Evolutionary conservation across 2,113 vertebrate species (phyloP).

Genomic region (Scomber japonicus): DNA sequence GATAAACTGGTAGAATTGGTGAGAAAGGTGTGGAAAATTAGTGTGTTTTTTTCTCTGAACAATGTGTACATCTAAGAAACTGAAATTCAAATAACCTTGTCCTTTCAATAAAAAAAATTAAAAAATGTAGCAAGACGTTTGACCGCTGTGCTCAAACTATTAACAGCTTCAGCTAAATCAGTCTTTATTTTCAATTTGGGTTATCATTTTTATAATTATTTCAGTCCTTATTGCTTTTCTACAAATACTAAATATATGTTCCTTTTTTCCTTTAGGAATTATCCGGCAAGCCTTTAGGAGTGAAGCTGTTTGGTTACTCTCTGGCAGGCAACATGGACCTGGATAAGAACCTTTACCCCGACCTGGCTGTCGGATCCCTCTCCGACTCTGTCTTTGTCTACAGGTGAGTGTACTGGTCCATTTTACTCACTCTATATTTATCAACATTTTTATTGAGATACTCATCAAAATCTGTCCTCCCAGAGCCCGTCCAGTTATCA

Average conservation of each 20-base stretch:
- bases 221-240: no score
- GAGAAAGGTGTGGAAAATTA: no score
- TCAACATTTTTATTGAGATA: not conserved
- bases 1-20: not conserved
- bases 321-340: constrained; percentile 97
- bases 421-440: not conserved
- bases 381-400: constrained; percentile 89
- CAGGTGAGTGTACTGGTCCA: constrained; percentile 43
- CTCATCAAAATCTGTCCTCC: constrained; percentile 23
- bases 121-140: not conserved
- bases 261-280: constrained; percentile 84
- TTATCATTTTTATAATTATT: no score
- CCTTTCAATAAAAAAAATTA: not conserved
- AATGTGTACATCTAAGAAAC: not conserved
- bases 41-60: not conserved
- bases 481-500: constrained; percentile 93
- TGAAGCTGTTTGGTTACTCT: constrained; percentile 92
- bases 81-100: not conserved
- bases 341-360: constrained; percentile 93
- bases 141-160: not conserved
- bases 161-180: no score
- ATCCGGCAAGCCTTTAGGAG: constrained; percentile 72
- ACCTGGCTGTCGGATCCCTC: constrained; percentile 94
- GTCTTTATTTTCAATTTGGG: no score
- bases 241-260: not conserved